Base-by-base conservation (phyloP, 2,113 vertebrate species). In the Tragulus kanchil region DNA sequence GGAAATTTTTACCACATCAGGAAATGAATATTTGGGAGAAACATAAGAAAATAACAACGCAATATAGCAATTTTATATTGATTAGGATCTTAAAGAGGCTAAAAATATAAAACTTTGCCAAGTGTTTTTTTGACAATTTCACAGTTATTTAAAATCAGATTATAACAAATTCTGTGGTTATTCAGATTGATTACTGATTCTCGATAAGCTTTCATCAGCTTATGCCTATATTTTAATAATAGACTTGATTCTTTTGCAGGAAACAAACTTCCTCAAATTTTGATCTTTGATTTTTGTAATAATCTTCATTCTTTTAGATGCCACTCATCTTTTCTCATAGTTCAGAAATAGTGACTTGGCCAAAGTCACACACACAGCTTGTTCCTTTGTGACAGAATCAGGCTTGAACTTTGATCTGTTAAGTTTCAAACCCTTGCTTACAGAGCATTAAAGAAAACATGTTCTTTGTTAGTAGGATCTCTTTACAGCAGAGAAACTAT, bases 21-120 rank as follows among this genome's bases (percentile, higher is more conserved):
- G 56, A 94, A 85, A 75, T 94, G 14, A 88, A 88, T 89, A 45
- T 92, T 97, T 78, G 45, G 54, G 17, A 65, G 7, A 95, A 89
- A 84, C 19, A 36, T 45, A 62, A 48, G 65, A 73, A 93, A 73
- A 12, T 8, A 83, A 36, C 54, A 45, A n/a, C 36, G 58, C 4
- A 81, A 23, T 79, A 12, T 95, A 84, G 59, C 26, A 90, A 42
- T 64, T 95, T 83, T 86, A 58, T 94, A 19, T 84, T 56, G 69
- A 42, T 93, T 19, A 73, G 23, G 50, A 85, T 31, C 84, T 92
- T 4, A 56, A 50, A 36, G 58, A 93, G 12, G 3, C 23, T 85
- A 58, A 93, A 94, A 92, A 16, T 92, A 92, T 3, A 95, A 92
- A 97, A 54, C 3, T 6, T 65, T 93, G 26, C 64, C 48, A 50